phyloP scores from a whole-genome alignment of 2,797 vertebrate species.

The Epinephelus awoara region DNA sequence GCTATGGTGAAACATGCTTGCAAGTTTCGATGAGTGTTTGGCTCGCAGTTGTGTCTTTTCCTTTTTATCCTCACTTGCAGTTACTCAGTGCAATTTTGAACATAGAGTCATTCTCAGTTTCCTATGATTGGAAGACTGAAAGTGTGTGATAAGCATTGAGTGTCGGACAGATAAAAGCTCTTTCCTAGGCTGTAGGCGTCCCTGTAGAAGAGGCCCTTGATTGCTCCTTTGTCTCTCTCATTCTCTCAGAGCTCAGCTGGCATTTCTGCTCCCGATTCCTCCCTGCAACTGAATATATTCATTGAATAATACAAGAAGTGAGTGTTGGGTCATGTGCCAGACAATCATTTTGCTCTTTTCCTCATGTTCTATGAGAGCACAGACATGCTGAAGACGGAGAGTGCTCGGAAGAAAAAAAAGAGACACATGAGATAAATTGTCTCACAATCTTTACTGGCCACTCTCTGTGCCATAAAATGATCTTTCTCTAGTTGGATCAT shows the following conservation, averaged over 20 bases:
- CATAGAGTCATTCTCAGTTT: constrained; percentile 52
- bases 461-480: constrained; percentile 50
- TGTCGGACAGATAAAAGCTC: constrained; percentile 69
- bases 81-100: constrained; percentile 51
- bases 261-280: constrained; percentile 54
- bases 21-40: constrained; percentile 23
- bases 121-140: constrained; percentile 56
- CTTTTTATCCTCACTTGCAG: constrained; percentile 27
- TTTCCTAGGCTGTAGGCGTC: constrained; percentile 55
- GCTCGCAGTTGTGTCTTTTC: constrained; percentile 1
- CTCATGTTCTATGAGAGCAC: constrained; percentile 36
- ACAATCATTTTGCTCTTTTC: constrained; percentile 57
- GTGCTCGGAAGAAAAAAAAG: neutral
- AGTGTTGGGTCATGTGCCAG: constrained; percentile 54
- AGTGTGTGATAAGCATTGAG: constrained; percentile 61
- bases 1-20: constrained; percentile 21
- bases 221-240: constrained; percentile 70
- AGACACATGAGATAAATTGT: constrained; percentile 59
- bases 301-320: constrained; percentile 70
- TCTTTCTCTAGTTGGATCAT: constrained; percentile 52
- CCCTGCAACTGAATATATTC: constrained; percentile 61
- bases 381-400: constrained; percentile 43
- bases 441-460: constrained; percentile 50
- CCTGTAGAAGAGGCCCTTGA: constrained; percentile 59
- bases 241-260: constrained; percentile 63